Evolutionary conservation across 2,888 invertebrate genomes (phyloP), one percentile per base, ranked within the genome.

Genomic region (Caenorhabditis imperialis): DNA sequence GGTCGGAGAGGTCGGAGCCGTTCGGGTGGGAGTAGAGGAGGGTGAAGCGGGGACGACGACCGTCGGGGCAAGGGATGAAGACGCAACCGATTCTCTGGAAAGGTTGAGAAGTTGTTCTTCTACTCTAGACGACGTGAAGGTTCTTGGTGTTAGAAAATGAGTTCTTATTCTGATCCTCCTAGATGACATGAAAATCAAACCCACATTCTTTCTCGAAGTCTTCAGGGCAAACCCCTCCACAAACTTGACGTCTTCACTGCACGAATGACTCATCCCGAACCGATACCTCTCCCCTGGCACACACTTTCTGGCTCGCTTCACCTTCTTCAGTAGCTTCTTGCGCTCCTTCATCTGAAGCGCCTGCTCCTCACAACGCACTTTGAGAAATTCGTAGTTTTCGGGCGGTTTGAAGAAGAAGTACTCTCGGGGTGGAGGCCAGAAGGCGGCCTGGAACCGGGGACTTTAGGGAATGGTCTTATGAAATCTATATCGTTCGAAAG

Each of bases 1-100:
- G 82, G 48, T 84, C 84, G 18, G 78, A 79, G 35, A 84, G 48
- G 57, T 84, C 84, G 4, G 69, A 71, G 22, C 82, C 84, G 57
- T 82, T 84, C 20, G 82, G 83, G 51, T 84, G 84, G 8, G 83
- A 81, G 72, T 81, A 84, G 23, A 84, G 48, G 7, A 84, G 40
- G 7, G 80, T 80, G 77, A 76, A 83, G 8, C 80, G 76, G 1
- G 81, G 63, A 6, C 44, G 16, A 5, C 4, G 22, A 2, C 23
- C 23, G 8, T 51, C 42, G 8, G 78, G 79, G 14, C 74, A 74
- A 8, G 62, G 57, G 1, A 80, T 55, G 45, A 72, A 48, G 12
- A 80, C 53, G 44, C 83, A 81, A 1, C 67, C 81, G 22, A 84
- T 74, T 14, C 54, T 53, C 75, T 81, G 73, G n/a, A 75, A 54